Conservation (phyloP, 2,113 vertebrate genomes). For the Festucalex cinctus region DNA sequence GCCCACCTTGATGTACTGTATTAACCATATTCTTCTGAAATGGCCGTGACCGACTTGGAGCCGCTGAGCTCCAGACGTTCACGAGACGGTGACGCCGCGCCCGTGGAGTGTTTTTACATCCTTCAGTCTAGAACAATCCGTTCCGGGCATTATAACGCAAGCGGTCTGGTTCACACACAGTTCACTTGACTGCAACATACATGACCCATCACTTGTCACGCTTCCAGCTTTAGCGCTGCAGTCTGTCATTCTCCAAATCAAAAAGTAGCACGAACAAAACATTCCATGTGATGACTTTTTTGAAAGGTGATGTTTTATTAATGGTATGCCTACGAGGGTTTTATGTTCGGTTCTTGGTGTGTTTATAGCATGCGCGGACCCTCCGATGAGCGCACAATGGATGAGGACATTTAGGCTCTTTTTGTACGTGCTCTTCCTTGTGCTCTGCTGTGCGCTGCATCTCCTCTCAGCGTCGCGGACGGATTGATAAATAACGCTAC, state of each 20-base stretch:
- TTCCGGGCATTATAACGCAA: slow-evolving; percentile 26
- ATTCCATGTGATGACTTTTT: slow-evolving; percentile 18
- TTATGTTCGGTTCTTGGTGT: slow-evolving; percentile 55
- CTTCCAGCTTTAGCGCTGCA: background rate
- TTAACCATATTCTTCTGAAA: background rate
- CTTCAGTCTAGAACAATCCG: slow-evolving; percentile 15
- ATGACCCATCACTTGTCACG: slow-evolving; percentile 55
- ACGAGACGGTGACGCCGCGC: slow-evolving; percentile 15
- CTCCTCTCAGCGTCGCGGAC: slow-evolving; percentile 62
- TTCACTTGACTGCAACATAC: slow-evolving; percentile 3
- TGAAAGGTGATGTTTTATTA: slow-evolving; percentile 42
- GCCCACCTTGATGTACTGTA: background rate
- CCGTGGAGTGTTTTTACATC: slow-evolving; percentile 36
- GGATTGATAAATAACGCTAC: slow-evolving; percentile 69
- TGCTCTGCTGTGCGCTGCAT: slow-evolving; percentile 56
- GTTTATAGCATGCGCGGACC: slow-evolving; percentile 65
- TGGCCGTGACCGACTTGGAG: slow-evolving; percentile 25
- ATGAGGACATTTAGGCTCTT: slow-evolving; percentile 71
- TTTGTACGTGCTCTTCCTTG: slow-evolving; percentile 65
- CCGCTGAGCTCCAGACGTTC: slow-evolving; percentile 29
- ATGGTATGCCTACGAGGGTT: slow-evolving; percentile 42
- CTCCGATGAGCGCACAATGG: slow-evolving; percentile 63
- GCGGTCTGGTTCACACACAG: slow-evolving; percentile 48
- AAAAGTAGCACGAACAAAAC: slow-evolving; percentile 4
- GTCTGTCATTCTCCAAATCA: slow-evolving; percentile 5